Conservation (phyloP, 2,797 vertebrate genomes). For the Dallia pectoralis region DNA sequence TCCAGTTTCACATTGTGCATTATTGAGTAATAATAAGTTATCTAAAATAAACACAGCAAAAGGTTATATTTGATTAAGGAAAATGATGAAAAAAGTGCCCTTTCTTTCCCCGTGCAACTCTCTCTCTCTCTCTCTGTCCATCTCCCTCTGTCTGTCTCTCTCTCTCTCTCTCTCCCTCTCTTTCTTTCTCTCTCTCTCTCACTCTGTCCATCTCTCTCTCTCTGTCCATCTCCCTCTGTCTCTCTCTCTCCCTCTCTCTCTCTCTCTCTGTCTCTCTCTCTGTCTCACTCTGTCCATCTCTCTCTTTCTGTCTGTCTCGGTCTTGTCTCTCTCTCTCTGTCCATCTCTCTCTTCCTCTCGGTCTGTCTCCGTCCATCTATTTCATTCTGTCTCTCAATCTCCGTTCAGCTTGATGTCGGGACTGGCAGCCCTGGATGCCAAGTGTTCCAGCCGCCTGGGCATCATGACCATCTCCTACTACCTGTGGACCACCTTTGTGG, state of each 20-base stretch:
- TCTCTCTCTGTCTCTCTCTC: not conserved
- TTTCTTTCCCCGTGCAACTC: no score
- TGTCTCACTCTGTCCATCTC: not conserved
- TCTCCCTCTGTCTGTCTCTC: not conserved
- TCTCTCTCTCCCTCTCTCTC: not conserved
- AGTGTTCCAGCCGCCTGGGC: constrained; percentile 95
- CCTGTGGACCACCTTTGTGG: constrained; percentile 97
- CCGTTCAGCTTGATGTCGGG: constrained; percentile 90
- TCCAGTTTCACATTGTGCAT: no score
- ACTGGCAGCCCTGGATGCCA: constrained; percentile 93
- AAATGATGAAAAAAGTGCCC: no score
- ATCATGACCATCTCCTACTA: constrained; percentile 98
- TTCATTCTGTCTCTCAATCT: not conserved
- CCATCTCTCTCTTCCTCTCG: not conserved
- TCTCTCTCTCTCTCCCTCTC: not conserved
- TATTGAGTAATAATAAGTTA: no score
- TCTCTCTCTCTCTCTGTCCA: no score
- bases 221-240: no score
- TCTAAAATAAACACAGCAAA: no score
- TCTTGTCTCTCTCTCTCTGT: not conserved
- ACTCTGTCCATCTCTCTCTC: not conserved
- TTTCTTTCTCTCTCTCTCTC: constrained; percentile 1
- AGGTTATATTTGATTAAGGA: no score
- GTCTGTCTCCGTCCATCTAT: not conserved
- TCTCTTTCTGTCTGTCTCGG: not conserved